Evolutionary conservation across 1,140 invertebrate genomes (phyloP), one percentile per base, ranked within the genome.

Genomic region (Pectinophora gossypiella): DNA sequence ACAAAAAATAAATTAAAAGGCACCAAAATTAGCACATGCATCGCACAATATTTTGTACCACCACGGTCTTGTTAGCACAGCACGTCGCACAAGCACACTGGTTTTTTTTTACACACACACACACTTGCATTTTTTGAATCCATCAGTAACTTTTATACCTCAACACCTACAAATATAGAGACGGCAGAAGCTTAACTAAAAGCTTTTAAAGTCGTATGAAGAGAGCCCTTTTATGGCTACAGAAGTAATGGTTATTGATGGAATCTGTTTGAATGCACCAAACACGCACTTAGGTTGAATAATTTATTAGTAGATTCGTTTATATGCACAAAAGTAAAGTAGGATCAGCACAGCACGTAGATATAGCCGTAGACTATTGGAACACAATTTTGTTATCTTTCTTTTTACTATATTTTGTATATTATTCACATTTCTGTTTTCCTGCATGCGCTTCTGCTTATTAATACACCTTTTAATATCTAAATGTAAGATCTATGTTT

Each of bases 381-480:
- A n/a, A n/a, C n/a, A n/a, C n/a, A n/a, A n/a, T n/a, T n/a, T n/a
- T n/a, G n/a, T n/a, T n/a, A n/a, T n/a, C n/a, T n/a, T n/a, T n/a
- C n/a, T 15, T 10, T 40, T 40, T 40, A 16, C 2, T 15, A 16
- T 40, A 15, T 38, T 38, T 6, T 38, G 13, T 38, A 38, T 40
- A 12, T 56, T 51, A 22, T 54, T 54, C 43, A 13, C 2, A 15
- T 63, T 54, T 56, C 35, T 56, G 38, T 61, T 55, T 48, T 56
- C 57, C 53, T 40, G 16, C 36, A 40, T 40, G 36, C 38, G 70
- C 68, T 72, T 69, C 56, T 63, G 76, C 69, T 76, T 66, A 40
- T 51, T 54, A 56, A 51, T 43, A 36, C 54, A 53, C 58, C 43
- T 48, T 32, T 36, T 18, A 49, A 23, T 40, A 32, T 52, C 5